Evolutionary conservation across 2,113 vertebrate genomes (phyloP).

Genomic region (Hassar affinis): DNA sequence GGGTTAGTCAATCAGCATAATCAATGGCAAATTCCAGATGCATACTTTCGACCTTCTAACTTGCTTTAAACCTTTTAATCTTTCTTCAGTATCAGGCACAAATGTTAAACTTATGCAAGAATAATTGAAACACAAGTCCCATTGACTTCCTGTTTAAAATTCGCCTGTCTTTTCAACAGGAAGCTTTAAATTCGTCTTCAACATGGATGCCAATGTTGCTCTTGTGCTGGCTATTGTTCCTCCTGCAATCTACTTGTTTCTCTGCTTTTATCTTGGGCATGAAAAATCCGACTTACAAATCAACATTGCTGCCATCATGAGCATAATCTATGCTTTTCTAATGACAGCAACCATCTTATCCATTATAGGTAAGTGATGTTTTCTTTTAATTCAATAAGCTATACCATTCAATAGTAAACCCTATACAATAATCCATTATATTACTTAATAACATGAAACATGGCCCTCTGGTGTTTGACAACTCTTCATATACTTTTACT

Average conservation of each 20-base stretch:
- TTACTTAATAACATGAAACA: too few relatives aligned
- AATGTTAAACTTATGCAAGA: too few relatives aligned
- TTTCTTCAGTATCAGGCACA: background rate
- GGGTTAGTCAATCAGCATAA: too few relatives aligned
- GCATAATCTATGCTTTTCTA: constrained; percentile 67
- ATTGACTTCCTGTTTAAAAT: background rate
- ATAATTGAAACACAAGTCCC: background rate
- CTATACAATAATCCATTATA: too few relatives aligned
- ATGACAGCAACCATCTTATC: constrained; percentile 64
- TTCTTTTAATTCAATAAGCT: background rate
- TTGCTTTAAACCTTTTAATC: too few relatives aligned
- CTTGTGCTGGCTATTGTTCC: constrained; percentile 61
- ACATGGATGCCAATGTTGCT: background rate
- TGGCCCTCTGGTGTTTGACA: too few relatives aligned
- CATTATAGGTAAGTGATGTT: constrained; percentile 61
- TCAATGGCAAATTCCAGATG: too few relatives aligned
- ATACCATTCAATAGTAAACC: too few relatives aligned
- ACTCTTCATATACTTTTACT: background rate
- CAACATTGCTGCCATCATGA: constrained; percentile 62
- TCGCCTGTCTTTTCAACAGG: constrained; percentile 51
- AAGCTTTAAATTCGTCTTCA: constrained; percentile 48
- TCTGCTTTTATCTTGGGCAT: constrained; percentile 65
- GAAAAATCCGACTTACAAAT: constrained; percentile 63
- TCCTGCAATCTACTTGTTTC: constrained; percentile 59
- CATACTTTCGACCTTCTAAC: too few relatives aligned